A percentile compares a stretch with the other conserved stretches of the same genome.
phyloP scores from a whole-genome alignment of 2,113 vertebrate genomes.

The Genyomyrus donnyi region DNA sequence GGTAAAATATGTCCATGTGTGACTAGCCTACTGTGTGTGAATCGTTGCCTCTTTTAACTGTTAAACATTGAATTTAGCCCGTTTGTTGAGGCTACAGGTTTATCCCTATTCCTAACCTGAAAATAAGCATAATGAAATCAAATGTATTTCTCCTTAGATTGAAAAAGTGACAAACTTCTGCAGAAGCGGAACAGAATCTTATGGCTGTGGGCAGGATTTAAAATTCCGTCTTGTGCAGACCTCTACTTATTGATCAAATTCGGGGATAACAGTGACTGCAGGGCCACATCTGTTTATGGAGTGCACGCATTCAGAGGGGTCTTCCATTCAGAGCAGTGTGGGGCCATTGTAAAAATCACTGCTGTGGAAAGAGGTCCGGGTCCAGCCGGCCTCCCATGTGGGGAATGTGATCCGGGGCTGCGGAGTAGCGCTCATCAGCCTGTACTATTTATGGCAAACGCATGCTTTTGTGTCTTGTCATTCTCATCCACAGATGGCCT shows the following conservation, averaged over 20 bases:
- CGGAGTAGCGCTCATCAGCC: constrained; percentile 70
- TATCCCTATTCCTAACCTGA: not conserved
- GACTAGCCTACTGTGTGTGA: not conserved
- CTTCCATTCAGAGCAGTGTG: not conserved
- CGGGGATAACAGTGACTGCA: not conserved
- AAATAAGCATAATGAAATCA: not conserved
- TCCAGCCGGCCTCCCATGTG: constrained; percentile 59
- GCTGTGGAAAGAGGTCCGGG: constrained; percentile 57
- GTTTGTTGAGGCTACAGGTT: not conserved
- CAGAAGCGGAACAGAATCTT: not conserved
- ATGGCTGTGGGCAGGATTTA: not conserved
- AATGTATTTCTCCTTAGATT: not conserved
- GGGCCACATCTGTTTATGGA: not conserved
- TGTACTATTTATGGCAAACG: constrained; percentile 88
- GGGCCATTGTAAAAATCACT: not conserved
- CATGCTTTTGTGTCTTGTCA: constrained; percentile 93
- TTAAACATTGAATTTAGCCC: not conserved
- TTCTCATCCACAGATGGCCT: constrained; percentile 87
- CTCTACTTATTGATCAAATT: not conserved
- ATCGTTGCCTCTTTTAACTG: not conserved
- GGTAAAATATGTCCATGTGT: not conserved
- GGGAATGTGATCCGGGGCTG: constrained; percentile 78
- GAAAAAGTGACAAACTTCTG: not conserved
- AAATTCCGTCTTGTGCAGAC: not conserved
- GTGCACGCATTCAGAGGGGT: not conserved